Evolutionary conservation across 2,888 invertebrate genomes (phyloP), one percentile per base, ranked within the genome.

Genomic region (Drosophila fulvimacula): DNA sequence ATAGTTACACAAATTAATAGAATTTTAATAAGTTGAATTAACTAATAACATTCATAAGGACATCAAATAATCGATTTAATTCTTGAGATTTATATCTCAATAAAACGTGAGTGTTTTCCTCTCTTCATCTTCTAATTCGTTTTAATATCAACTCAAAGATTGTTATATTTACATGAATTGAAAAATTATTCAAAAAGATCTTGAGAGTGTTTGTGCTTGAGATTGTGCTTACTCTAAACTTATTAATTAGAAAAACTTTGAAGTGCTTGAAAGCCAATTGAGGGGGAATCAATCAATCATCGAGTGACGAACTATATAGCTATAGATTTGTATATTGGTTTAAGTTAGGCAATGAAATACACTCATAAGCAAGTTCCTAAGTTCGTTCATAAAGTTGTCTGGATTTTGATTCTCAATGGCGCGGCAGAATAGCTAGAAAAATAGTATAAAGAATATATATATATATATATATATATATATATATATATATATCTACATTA

Each of bases 351-450:
- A 39, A 38, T 44, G 39, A 41, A 59, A 36, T 11, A 34, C 44
- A 56, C 52, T 63, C 9, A 49, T 30, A 51, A 55, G 49, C 44
- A 53, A 57, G 30, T 41, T 41, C n/a, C 34, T 32, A 24, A 44
- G 52, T 60, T 60, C 44, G 58, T 58, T 68, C 13, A 41, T 82
- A 73, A 73, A 80, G 77, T 85, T 67, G 70, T 79, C 80, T 85
- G 81, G 84, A 86, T 74, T 74, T 83, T 85, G 61, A 70, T 77
- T 72, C 63, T 70, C 36, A 66, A 44, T 69, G 61, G 56, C 69
- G 65, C 46, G 49, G 48, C 69, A 63, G 57, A 81, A 59, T 53
- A 74, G 58, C 62, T 78, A 69, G 84, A 73, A 78, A 86, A 73
- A 81, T 83, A 82, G 68, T 15, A 36, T 51, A 21, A 7, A 51